These are phyloP conservation scores for Hypercompe scribonia DNA, from an alignment of 2,888 invertebrate species.

Conservation along the genomic window DNA sequence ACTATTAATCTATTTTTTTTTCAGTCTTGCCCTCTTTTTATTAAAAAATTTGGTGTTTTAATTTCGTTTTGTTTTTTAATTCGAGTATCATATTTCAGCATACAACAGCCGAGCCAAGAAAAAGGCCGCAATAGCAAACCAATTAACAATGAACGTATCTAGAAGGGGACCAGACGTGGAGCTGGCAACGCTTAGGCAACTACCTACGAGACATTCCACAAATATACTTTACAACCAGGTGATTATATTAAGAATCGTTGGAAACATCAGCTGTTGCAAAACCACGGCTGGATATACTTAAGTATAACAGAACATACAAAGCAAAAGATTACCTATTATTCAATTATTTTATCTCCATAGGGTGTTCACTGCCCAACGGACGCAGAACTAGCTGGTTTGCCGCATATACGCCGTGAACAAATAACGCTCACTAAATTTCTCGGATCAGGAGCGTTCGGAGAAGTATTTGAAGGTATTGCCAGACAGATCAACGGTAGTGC, in stretches of 20 bases:
- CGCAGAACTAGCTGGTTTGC: constrained; percentile 92
- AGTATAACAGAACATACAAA: no score
- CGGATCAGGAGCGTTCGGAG: constrained; percentile 98
- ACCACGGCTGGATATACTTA: no score
- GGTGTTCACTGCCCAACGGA: constrained; percentile 87
- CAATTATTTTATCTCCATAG: constrained; percentile 54
- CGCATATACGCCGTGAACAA: constrained; percentile 95
- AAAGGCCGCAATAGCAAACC: constrained; percentile 87
- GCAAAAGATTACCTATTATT: background rate
- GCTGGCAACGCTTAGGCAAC: constrained; percentile 93
- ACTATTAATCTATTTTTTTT: no score
- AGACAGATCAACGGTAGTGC: constrained; percentile 88
- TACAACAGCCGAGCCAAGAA: constrained; percentile 89
- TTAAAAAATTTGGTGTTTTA: background rate
- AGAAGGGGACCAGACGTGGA: constrained; percentile 92
- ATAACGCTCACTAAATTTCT: constrained; percentile 95
- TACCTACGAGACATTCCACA: constrained; percentile 94
- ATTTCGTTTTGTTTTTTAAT: background rate
- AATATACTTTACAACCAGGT: constrained; percentile 93
- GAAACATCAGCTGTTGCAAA: no score
- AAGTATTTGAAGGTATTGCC: constrained; percentile 97
- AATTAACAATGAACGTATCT: constrained; percentile 74
- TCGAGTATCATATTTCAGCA: constrained; percentile 61
- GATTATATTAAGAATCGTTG: no score
- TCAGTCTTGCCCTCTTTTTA: no score